Percentiles rank a stretch among this genome's conserved stretches.
phyloP scores from a whole-genome alignment of 2,113 vertebrate species.

The Crotalus helleri region DNA sequence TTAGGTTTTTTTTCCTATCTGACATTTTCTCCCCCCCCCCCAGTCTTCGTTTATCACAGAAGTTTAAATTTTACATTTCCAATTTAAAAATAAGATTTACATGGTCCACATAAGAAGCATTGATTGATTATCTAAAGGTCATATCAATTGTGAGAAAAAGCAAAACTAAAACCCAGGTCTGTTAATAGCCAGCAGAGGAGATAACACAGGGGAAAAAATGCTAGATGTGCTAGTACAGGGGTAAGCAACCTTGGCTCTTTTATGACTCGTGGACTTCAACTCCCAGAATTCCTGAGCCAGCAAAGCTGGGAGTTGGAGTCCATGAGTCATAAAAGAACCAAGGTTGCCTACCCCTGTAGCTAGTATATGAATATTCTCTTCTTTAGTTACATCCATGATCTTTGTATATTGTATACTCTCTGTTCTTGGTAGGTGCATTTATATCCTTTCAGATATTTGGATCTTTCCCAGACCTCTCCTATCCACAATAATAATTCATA shows the following conservation, averaged over 20 bases:
- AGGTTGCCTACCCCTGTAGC: too few species aligned
- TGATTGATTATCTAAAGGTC: neutral
- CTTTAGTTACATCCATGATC: constrained; percentile 14
- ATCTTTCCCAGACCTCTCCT: neutral
- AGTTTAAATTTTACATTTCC: neutral
- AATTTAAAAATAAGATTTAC: neutral
- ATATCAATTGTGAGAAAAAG: neutral
- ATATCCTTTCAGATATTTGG: constrained; percentile 6
- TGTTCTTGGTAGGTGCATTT: neutral
- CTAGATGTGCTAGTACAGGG: neutral
- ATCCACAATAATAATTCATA: neutral
- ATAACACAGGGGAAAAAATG: neutral
- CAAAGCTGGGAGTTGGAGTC: too few species aligned
- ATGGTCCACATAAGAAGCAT: neutral
- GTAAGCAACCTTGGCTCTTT: too few species aligned
- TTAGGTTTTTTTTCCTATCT: neutral
- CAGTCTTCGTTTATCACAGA: neutral
- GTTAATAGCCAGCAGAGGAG: neutral
- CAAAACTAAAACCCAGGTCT: neutral
- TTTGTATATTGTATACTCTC: neutral
- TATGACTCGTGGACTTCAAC: too few species aligned
- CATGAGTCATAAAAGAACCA: too few species aligned
- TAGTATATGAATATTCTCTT: neutral
- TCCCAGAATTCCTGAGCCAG: too few species aligned
- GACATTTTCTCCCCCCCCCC: neutral